phyloP scores from a whole-genome alignment of 2,113 vertebrate genomes.

The Archocentrus centrarchus region DNA sequence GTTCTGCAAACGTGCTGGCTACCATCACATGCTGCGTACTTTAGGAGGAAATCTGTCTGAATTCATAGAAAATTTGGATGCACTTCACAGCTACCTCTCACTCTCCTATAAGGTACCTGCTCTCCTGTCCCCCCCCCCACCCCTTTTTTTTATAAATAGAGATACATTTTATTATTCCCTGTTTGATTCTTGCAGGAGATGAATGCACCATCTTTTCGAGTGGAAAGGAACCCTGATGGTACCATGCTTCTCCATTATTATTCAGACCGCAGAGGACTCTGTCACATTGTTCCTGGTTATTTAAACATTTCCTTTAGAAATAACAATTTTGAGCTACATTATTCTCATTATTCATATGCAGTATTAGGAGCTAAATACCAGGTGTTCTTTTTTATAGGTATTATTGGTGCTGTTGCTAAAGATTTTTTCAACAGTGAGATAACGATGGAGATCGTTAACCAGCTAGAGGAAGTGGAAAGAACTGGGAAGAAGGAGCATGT shows the following conservation, averaged over 20 bases:
- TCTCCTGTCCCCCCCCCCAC: background rate
- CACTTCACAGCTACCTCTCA: constrained; percentile 84
- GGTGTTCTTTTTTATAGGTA: constrained; percentile 66
- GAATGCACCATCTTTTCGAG: constrained; percentile 83
- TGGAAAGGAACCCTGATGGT: constrained; percentile 82
- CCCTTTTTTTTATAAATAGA: background rate
- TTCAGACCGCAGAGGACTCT: constrained; percentile 82
- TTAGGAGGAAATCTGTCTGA: constrained; percentile 85
- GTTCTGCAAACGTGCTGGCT: constrained; percentile 86
- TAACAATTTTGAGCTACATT: background rate
- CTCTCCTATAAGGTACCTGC: constrained; percentile 85
- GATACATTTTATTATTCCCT: background rate
- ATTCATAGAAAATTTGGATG: constrained; percentile 86
- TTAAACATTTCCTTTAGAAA: background rate
- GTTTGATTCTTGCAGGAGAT: constrained; percentile 73
- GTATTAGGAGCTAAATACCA: background rate
- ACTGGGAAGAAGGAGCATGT: constrained; percentile 83
- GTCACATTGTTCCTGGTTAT: constrained; percentile 81
- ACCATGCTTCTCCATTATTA: constrained; percentile 83
- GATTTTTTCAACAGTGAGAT: constrained; percentile 86
- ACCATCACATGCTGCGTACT: constrained; percentile 85
- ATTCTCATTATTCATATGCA: background rate
- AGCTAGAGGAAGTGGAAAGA: constrained; percentile 80
- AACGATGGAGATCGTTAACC: constrained; percentile 84
- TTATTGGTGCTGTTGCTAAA: constrained; percentile 82